These are phyloP conservation scores for Serripes groenlandicus DNA, from an alignment of 2,888 invertebrate genomes.

Conservation along the genomic window DNA sequence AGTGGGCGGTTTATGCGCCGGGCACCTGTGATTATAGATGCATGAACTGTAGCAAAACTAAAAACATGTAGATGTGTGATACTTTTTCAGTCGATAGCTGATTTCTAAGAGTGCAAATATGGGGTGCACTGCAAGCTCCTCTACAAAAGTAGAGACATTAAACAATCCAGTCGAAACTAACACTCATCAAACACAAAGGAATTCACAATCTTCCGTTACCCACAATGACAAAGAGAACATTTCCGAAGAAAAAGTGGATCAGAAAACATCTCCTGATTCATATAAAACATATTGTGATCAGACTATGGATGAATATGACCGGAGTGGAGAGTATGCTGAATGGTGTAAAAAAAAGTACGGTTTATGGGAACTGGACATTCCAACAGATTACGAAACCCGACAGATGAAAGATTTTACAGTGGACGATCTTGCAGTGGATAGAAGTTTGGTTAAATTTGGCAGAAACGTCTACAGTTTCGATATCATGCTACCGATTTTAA, in stretches of 20 bases:
- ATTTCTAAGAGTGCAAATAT: too few species aligned
- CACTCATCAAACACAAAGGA: too few species aligned
- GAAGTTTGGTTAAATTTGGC: constrained; percentile 55
- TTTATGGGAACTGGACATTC: constrained; percentile 13
- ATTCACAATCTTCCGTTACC: too few species aligned
- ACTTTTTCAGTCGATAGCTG: too few species aligned
- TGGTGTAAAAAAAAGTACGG: not conserved
- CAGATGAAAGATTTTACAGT: constrained; percentile 47
- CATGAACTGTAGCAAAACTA: too few species aligned
- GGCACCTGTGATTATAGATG: too few species aligned
- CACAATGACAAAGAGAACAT: not conserved
- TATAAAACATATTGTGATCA: not conserved
- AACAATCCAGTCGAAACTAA: constrained; percentile 25
- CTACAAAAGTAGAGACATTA: constrained; percentile 34
- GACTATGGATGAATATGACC: not conserved
- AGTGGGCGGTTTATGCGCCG: too few species aligned
- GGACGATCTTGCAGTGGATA: constrained; percentile 50
- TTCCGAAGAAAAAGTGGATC: not conserved
- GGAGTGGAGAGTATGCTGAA: constrained; percentile 9
- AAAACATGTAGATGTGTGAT: too few species aligned
- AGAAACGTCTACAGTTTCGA: constrained; percentile 59
- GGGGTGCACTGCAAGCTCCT: constrained; percentile 61
- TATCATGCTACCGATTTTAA: constrained; percentile 34
- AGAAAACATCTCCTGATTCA: not conserved
- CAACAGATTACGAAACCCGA: constrained; percentile 20